Conservation (phyloP, 2,888 invertebrate species). For the Volucella bombylans region DNA sequence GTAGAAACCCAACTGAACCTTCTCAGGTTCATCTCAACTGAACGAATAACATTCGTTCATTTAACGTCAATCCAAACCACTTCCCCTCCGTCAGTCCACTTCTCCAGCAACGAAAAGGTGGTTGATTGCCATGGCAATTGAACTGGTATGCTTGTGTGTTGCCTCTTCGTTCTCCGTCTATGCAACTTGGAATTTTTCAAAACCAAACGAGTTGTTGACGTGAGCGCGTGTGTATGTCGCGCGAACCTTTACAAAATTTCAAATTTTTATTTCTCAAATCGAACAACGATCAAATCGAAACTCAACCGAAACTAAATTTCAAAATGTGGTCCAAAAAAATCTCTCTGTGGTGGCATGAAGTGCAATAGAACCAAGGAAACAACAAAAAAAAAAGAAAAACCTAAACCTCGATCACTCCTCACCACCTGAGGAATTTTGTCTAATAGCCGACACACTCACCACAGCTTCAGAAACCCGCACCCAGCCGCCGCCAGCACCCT, state of each 20-base stretch:
- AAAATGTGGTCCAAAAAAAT: conserved; percentile 15
- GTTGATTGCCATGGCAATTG: conserved; percentile 12
- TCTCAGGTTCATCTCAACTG: conserved; percentile 14
- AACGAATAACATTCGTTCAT: conserved; percentile 66
- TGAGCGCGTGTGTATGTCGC: conserved; percentile 75
- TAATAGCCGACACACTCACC: too few species aligned
- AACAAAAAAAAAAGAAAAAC: conserved; percentile 12
- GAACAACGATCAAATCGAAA: conserved; percentile 48
- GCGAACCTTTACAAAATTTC: conserved; percentile 54
- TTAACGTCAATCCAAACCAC: conserved; percentile 52
- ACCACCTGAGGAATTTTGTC: conserved; percentile 67
- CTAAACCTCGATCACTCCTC: conserved; percentile 49
- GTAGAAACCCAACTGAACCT: not conserved
- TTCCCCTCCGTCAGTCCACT: conserved; percentile 67
- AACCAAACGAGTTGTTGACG: conserved; percentile 77
- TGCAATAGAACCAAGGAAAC: conserved; percentile 10
- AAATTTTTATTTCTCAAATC: conserved; percentile 38
- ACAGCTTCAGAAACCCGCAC: conserved; percentile 47
- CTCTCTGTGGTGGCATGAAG: conserved; percentile 26
- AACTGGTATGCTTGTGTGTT: conserved; percentile 42
- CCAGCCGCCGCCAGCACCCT: conserved; percentile 50
- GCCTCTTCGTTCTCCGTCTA: not conserved
- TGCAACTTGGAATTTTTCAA: conserved; percentile 61
- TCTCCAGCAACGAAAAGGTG: conserved; percentile 48
- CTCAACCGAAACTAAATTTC: conserved; percentile 24